Evolutionary conservation across 2,888 invertebrate species (phyloP).

Genomic region (Octodonta nipae): DNA sequence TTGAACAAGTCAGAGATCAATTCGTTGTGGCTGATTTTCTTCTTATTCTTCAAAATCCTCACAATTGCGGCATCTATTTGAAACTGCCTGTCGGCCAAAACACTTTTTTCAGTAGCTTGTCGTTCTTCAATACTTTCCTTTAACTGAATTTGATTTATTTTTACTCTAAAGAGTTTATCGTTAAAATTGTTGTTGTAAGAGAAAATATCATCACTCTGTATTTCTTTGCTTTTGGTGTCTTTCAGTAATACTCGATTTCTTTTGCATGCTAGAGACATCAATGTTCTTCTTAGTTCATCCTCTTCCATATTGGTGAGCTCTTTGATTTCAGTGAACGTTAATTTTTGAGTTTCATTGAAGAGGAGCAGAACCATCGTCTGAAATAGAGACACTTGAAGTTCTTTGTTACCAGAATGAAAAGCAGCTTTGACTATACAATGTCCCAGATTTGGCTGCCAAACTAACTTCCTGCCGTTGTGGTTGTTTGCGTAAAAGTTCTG

Average conservation of each 20-base stretch:
- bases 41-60: conserved; percentile 95
- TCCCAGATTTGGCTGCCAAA: conserved; percentile 94
- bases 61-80: conserved; percentile 99
- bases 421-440: conserved; percentile 82
- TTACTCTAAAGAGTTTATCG: conserved; percentile 89
- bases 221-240: conserved; percentile 73
- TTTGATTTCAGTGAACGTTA: conserved; percentile 74
- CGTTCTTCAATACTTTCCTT: conserved; percentile 76
- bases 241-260: conserved; percentile 79
- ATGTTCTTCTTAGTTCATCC: conserved; percentile 76
- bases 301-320: conserved; percentile 82
- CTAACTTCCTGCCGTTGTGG: conserved; percentile 89
- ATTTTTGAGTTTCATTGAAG: conserved; percentile 74
- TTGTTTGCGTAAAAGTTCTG: conserved; percentile 89
- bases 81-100: conserved; percentile 95
- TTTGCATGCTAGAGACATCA: conserved; percentile 90
- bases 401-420: conserved; percentile 78
- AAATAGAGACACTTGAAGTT: conserved; percentile 88
- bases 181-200: conserved; percentile 78
- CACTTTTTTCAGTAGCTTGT: conserved; percentile 87
- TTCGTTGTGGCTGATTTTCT: conserved; percentile 82
- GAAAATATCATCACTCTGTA: conserved; percentile 66
- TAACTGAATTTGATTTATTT: conserved; percentile 88
- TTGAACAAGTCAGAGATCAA: conserved; percentile 90
- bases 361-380: conserved; percentile 85